phyloP scores from a whole-genome alignment of 2,113 vertebrate species.

The Macrotus californicus region DNA sequence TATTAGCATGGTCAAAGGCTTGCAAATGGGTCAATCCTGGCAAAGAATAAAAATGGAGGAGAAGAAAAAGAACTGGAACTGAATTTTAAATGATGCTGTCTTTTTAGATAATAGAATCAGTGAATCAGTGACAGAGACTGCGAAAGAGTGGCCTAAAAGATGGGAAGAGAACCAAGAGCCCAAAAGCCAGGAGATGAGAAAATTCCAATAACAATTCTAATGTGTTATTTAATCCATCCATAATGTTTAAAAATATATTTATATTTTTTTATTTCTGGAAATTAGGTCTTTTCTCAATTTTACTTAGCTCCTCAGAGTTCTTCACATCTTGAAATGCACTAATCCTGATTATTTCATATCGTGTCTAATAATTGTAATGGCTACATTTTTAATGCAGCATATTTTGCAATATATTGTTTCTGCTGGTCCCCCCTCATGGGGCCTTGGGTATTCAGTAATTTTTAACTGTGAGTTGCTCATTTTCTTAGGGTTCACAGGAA shows the following conservation, averaged over 20 bases:
- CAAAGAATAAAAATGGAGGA: background rate
- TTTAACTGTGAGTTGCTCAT: background rate
- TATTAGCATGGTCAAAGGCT: background rate
- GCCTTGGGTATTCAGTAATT: background rate
- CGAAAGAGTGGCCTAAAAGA: background rate
- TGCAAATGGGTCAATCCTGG: background rate
- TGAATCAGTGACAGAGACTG: background rate
- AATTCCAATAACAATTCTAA: background rate
- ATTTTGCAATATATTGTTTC: background rate
- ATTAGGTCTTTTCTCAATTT: background rate
- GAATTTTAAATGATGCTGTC: background rate
- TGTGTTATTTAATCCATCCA: background rate
- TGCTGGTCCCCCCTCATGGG: too few species aligned
- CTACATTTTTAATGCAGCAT: background rate
- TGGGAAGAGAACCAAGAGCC: background rate
- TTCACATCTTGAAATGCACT: background rate
- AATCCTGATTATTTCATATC: background rate
- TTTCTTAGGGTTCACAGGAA: background rate
- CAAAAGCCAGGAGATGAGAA: background rate
- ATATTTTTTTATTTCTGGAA: conserved; percentile 5
- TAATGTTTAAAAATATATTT: background rate
- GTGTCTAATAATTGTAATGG: background rate
- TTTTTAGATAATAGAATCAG: background rate
- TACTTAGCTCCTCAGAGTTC: background rate
- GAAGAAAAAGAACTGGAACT: background rate